These are phyloP conservation scores for Micromys minutus DNA, from an alignment of 2,113 vertebrate genomes.

Conservation along the genomic window DNA sequence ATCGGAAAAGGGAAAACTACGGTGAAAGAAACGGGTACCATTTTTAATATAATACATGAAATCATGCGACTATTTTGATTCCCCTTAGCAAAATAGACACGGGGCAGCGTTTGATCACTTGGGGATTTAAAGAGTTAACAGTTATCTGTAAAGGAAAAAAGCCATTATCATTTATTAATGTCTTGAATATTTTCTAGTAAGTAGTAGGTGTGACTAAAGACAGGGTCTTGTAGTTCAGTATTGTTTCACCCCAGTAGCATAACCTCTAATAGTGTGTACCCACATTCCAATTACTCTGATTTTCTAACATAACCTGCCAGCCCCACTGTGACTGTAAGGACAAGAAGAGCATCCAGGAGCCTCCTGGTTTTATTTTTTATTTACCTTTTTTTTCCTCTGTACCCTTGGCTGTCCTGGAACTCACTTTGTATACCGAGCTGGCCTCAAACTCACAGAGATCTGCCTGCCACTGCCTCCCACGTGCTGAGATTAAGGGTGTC, in stretches of 20 bases:
- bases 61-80: background rate
- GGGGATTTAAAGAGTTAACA: slow-evolving; percentile 47
- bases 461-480: too few relatives aligned
- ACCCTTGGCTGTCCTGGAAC: too few relatives aligned
- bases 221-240: slow-evolving; percentile 34
- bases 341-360: background rate
- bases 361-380: background rate
- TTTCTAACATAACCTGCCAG: slow-evolving; percentile 48
- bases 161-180: slow-evolving; percentile 44
- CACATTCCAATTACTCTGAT: slow-evolving; percentile 30
- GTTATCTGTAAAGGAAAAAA: slow-evolving; percentile 33
- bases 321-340: background rate
- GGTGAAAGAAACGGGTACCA: background rate
- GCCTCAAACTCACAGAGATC: too few relatives aligned
- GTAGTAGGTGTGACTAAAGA: slow-evolving; percentile 65
- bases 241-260: slow-evolving; percentile 67
- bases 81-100: background rate
- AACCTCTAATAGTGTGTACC: slow-evolving; percentile 42
- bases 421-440: too few relatives aligned
- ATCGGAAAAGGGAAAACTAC: slow-evolving; percentile 51
- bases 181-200: slow-evolving; percentile 64
- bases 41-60: slow-evolving; percentile 38
- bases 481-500: too few relatives aligned
- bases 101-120: background rate
- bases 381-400: too few relatives aligned